Conservation (phyloP, 1,140 invertebrate species). For the Drosophila ananassae region DNA sequence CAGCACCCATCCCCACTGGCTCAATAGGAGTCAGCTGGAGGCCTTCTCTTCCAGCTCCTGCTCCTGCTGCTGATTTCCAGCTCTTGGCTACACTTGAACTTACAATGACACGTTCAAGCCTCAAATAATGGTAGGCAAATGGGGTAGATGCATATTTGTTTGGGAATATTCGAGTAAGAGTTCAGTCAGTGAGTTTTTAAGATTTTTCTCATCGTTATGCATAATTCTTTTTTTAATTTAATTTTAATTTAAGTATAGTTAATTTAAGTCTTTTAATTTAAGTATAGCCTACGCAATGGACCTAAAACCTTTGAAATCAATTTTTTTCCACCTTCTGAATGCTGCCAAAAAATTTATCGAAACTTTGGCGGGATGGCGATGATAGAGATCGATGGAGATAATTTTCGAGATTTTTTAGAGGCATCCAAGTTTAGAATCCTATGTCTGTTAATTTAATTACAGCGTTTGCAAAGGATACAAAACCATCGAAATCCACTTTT, state of each 20-base stretch:
- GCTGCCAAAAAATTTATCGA: too few species aligned
- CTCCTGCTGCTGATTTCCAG: conserved; percentile 11
- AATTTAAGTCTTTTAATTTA: too few species aligned
- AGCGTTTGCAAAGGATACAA: too few species aligned
- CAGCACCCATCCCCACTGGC: conserved; percentile 32
- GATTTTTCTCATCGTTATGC: background rate
- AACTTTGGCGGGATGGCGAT: too few species aligned
- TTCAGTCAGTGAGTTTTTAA: conserved; percentile 38
- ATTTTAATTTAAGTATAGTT: too few species aligned
- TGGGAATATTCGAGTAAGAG: conserved; percentile 47
- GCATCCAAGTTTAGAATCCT: too few species aligned
- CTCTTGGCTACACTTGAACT: conserved; percentile 76
- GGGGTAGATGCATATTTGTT: conserved; percentile 65
- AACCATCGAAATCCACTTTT: too few species aligned
- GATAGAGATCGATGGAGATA: too few species aligned
- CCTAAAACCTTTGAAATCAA: too few species aligned
- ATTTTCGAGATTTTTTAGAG: conserved; percentile 2
- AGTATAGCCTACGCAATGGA: too few species aligned
- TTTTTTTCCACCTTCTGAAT: background rate
- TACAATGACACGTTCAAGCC: conserved; percentile 78
- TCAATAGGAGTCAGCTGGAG: conserved; percentile 40
- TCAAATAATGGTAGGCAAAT: conserved; percentile 27
- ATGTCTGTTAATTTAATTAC: too few species aligned
- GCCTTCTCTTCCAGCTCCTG: conserved; percentile 22
- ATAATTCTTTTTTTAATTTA: too few species aligned